Evolutionary conservation across 2,797 vertebrate species (phyloP), one percentile per base, ranked within the genome.

Genomic region (Gymnopithys bicolor): DNA sequence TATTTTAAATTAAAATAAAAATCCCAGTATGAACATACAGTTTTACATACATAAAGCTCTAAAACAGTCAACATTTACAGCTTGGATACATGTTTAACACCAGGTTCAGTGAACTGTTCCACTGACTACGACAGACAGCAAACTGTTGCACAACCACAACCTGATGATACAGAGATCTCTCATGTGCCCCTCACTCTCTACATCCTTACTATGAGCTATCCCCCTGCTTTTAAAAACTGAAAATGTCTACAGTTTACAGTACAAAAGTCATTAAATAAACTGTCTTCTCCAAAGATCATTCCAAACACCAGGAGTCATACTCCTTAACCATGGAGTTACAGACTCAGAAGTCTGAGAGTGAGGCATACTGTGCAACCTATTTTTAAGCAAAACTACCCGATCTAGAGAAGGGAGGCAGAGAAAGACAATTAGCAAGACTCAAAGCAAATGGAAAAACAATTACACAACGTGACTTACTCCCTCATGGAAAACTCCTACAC

Each of bases 361-460:
- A 18, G 43, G 37, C 87, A 86, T 59, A 91, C 93, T 94, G 76
- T 88, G 89, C 85, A 93, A 94, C 77, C 76, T 89, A 78, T 84
- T 95, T 93, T 93, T 69, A 79, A 91, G 94, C 41, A 91, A 91
- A 94, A 86, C 76, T 49, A 86, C 48, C 41, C 70, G 56, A 66
- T 69, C 58, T 76, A 35, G 79, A 83, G 7, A 13, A 87, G 35
- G 30, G 80, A 90, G n/a, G 55, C 45, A 59, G 70, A 87, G 41
- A 78, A 95, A 81, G 62, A 89, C 81, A 87, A 87, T 74, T 53
- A 83, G 53, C 10, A 68, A 85, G 52, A 59, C 81, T 87, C 90
- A 87, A 91, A 91, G 51, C 62, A 94, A 89, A 82, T 51, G 70
- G 83, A 85, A 96, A 88, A 91, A 53, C 70, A 91, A 90, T 90